A percentile compares a stretch with the other conserved stretches of the same genome.
phyloP scores from a whole-genome alignment of 2,797 vertebrate genomes.

The Phataginus tricuspis region DNA sequence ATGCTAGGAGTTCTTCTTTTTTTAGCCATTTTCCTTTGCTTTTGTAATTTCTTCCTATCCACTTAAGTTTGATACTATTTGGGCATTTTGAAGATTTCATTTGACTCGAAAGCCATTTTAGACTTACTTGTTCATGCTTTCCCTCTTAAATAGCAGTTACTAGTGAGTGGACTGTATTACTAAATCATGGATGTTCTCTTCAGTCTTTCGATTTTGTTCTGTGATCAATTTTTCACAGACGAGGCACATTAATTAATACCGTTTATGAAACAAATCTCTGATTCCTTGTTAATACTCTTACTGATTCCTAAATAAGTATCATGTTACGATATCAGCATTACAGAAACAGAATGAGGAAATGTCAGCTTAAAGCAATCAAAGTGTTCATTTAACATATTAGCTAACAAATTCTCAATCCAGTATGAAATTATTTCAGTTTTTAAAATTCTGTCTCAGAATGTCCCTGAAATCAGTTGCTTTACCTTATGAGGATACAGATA shows the following conservation, averaged over 20 bases:
- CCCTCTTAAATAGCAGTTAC: background rate
- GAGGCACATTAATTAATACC: background rate
- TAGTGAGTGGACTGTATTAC: background rate
- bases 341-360: background rate
- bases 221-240: background rate
- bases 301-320: background rate
- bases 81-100: background rate
- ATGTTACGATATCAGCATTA: background rate
- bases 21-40: background rate
- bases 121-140: background rate
- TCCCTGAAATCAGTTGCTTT: constrained; percentile 23
- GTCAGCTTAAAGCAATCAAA: background rate
- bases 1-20: background rate
- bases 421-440: background rate
- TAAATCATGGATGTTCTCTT: background rate
- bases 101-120: background rate
- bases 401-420: background rate
- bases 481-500: constrained; percentile 48
- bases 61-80: background rate
- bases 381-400: constrained; percentile 1
- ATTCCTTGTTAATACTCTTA: background rate
- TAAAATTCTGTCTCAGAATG: background rate
- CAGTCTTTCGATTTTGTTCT: background rate
- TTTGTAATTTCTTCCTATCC: background rate
- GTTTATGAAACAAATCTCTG: background rate